Evolutionary conservation across 2,888 invertebrate species (phyloP).

Genomic region (Latrodectus elegans): DNA sequence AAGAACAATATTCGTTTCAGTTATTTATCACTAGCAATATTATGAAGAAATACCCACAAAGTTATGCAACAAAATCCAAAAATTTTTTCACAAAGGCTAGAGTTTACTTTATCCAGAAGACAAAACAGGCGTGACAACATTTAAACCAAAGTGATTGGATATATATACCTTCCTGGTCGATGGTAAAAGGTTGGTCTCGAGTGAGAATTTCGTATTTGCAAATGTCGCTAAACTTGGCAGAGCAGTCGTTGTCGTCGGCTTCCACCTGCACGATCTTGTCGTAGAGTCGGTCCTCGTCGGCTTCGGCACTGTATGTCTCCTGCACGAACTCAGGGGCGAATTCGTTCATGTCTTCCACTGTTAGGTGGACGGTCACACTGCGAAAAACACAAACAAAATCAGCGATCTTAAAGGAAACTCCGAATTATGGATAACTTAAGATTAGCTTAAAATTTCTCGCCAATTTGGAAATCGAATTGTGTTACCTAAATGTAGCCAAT

Average conservation of each 20-base stretch:
- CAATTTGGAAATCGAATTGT: too few species aligned
- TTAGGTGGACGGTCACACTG: conserved; percentile 71
- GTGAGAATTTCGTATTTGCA: conserved; percentile 98
- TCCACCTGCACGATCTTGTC: conserved; percentile 92
- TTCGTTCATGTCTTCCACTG: conserved; percentile 71
- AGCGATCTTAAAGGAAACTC: neutral
- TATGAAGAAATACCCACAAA: too few species aligned
- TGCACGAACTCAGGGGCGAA: conserved; percentile 71
- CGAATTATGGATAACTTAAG: too few species aligned
- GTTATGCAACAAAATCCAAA: too few species aligned
- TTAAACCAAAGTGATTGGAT: conserved; percentile 56
- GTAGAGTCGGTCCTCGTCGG: conserved; percentile 80
- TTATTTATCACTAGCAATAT: too few species aligned
- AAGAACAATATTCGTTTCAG: too few species aligned
- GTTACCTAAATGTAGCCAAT: too few species aligned
- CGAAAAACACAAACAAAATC: neutral
- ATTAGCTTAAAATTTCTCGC: too few species aligned
- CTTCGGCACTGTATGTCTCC: conserved; percentile 70
- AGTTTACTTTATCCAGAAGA: too few species aligned
- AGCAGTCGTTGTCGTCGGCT: conserved; percentile 94
- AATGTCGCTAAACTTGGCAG: conserved; percentile 94
- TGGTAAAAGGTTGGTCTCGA: conserved; percentile 90
- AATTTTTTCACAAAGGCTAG: too few species aligned
- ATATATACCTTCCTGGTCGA: conserved; percentile 88
- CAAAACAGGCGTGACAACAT: neutral